phyloP scores from a whole-genome alignment of 2,888 invertebrate genomes.

The Dynastes tityus region DNA sequence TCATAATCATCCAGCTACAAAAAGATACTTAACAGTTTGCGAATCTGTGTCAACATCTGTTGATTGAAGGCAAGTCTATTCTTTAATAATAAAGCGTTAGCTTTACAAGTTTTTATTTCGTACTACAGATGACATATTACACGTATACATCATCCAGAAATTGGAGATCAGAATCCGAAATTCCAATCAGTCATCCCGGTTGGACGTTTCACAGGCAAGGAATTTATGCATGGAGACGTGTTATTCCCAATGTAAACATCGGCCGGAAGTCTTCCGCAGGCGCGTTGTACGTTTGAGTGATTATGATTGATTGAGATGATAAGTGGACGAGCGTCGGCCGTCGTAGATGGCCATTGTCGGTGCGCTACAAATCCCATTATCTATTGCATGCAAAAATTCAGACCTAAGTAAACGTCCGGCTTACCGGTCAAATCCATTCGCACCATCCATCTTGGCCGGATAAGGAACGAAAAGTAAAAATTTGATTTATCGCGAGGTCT shows the following conservation, averaged over 20 bases:
- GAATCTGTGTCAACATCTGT: background rate
- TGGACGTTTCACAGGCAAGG: conserved; percentile 24
- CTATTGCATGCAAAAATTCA: conserved; percentile 40
- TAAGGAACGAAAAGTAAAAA: conserved; percentile 24
- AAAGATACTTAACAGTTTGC: too few species aligned
- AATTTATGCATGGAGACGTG: conserved; percentile 38
- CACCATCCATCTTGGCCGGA: conserved; percentile 34
- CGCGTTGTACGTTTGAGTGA: conserved; percentile 39
- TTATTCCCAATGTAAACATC: conserved; percentile 42
- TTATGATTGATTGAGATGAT: conserved; percentile 38
- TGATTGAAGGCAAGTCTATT: background rate
- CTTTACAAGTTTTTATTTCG: conserved; percentile 3
- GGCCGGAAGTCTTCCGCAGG: conserved; percentile 32
- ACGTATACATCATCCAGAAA: conserved; percentile 18
- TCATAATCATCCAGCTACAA: too few species aligned
- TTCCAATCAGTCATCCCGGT: conserved; percentile 29
- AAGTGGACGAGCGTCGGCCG: conserved; percentile 27
- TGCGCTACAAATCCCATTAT: conserved; percentile 35
- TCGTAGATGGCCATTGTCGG: conserved; percentile 8
- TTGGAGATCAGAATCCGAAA: conserved; percentile 31
- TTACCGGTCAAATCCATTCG: conserved; percentile 39
- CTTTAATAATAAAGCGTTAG: conserved; percentile 3
- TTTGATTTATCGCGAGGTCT: conserved; percentile 27
- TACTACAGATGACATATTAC: conserved; percentile 23
- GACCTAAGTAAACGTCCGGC: conserved; percentile 41